phyloP scores from a whole-genome alignment of 1,140 invertebrate species.

The Pomacea maculata region DNA sequence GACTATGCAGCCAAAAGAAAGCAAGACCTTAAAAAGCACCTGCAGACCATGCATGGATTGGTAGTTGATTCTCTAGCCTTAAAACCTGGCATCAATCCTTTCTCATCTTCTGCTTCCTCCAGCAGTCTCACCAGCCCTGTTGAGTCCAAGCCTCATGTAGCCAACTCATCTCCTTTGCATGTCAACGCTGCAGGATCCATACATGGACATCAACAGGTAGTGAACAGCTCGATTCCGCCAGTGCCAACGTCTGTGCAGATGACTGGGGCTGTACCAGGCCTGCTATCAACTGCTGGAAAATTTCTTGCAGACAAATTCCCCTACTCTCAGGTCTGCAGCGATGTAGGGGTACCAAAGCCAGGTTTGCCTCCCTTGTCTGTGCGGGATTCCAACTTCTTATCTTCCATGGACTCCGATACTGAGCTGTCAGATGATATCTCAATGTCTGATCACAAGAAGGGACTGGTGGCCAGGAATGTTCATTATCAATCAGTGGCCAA shows the following conservation, averaged over 20 bases:
- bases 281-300: neutral
- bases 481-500: neutral
- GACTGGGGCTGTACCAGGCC: no score
- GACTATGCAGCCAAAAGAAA: constrained; percentile 45
- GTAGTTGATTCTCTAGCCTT: constrained; percentile 30
- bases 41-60: constrained; percentile 37
- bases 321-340: neutral
- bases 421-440: no score
- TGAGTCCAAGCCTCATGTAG: neutral
- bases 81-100: constrained; percentile 10
- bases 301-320: neutral
- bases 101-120: neutral
- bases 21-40: constrained; percentile 43
- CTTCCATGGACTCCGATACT: no score
- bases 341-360: neutral
- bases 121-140: constrained; percentile 1
- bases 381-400: no score
- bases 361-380: no score
- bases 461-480: no score
- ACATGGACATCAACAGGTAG: no score
- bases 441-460: no score
- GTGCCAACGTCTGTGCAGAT: no score
- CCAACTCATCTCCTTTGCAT: neutral
- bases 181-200: no score
- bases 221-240: no score